Conservation (phyloP, 2,888 invertebrate genomes). For the Latrodectus hesperus region DNA sequence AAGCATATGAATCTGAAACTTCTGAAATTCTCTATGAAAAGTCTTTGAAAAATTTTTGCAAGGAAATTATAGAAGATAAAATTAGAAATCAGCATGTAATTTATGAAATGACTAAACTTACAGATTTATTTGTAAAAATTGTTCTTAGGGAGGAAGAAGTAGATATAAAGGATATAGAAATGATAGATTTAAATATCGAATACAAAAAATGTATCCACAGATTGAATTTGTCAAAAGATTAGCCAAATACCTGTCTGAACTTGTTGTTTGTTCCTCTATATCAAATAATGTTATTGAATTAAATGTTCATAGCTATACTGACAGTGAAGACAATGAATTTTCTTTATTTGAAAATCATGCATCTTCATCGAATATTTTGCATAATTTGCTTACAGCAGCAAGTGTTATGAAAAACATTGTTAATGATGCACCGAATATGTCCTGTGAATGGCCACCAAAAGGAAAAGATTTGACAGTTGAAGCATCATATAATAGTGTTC, state of each 20-base stretch:
- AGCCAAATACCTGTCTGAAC: neutral
- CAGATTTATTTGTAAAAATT: neutral
- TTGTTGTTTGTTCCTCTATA: neutral
- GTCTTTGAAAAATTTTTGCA: no score
- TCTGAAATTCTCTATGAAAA: no score
- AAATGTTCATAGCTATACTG: neutral
- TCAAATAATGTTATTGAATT: neutral
- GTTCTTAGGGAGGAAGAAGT: neutral
- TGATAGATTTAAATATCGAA: neutral
- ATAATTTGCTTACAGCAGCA: no score
- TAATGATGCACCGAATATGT: neutral
- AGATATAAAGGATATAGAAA: neutral
- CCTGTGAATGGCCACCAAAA: neutral
- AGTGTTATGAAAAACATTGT: no score
- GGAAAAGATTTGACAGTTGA: neutral
- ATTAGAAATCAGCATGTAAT: neutral
- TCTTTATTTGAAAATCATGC: no score
- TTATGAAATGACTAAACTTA: neutral
- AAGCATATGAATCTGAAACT: no score
- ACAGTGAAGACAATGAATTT: no score
- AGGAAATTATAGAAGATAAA: no score
- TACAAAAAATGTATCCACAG: neutral
- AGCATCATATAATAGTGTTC: neutral
- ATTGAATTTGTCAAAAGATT: neutral
- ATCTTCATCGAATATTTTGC: no score